Base-by-base conservation (phyloP, 2,797 vertebrate species). In the Malurus splendens region DNA sequence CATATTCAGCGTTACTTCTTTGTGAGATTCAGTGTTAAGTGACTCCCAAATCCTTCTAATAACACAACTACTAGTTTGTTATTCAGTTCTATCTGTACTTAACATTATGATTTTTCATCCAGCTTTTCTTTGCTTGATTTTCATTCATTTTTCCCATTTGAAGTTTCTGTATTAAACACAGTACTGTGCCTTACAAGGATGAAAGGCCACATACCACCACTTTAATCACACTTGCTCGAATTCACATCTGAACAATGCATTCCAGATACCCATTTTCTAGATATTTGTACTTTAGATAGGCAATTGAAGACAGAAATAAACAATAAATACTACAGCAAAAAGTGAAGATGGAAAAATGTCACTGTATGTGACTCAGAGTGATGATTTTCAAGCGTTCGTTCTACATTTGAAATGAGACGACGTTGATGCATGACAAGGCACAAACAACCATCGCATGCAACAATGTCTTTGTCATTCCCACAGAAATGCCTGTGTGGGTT, bases 281-380 rank as follows among this genome's bases (percentile, higher is more conserved):
- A 56, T 45, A 74, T 70, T 66, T 82, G 41, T 33, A 66, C 77
- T 75, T 48, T 70, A 52, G 57, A 87, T 39, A 47, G 84, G 62
- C 6, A 70, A 68, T 52, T 92, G 61, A 70, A 23, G 45, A 79
- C 54, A 61, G 17, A 70, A 60, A 71, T 33, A 62, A 61, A 52
- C 5, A 60, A 87, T 38, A 39, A 61, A 50, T 80, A 67, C 50
- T 84, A 47, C 4, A 65, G 28, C 20, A 90, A 93, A 59, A 94
- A 82, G 10, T 60, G 56, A 94, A 84, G 78, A 90, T 32, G 27
- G 68, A 65, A 87, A 96, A 96, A 96, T 91, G 82, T 92, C 95
- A 94, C n/a, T 60, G 22, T 64, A 52, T 67, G 56, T 96, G 96
- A 97, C 76, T 97, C 96, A 97, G 87, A 56, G 51, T 84, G 89